Base-by-base conservation (phyloP, 2,113 vertebrate species). In the Notarius lentiginosus region DNA sequence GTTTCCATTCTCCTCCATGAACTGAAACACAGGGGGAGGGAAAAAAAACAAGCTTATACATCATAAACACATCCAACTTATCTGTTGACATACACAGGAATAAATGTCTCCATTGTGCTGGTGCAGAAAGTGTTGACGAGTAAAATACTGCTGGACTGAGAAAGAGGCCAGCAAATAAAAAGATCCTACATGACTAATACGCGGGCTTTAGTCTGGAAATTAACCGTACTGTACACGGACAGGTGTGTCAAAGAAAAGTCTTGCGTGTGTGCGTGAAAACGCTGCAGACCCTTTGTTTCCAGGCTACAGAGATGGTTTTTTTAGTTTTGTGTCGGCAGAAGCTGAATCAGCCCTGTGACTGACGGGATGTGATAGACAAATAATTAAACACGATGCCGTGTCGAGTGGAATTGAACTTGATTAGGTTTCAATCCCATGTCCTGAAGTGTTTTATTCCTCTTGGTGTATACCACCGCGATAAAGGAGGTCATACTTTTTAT, bases 1-100 rank as follows among this genome's bases (percentile, higher is more conserved):
- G 79, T 97, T 97, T 8, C 97, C 97, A 3, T 94, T 93, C 66
- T 95, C 93, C 30, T 93, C 93, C 95, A 97, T 95, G 92, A 97
- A 96, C 97, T 98, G 91, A 84, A n/a, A 90, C 70, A 87, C 66
- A 89, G 24, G 82, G 1, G 47, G 27, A 27, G 34, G 77, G n/a
- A 84, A 41, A 41, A 41, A 2, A 41, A 41, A 79, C 53, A 58
- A n/a, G 27, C n/a, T 81, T 81, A 7, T 22, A 80, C 10, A 41
- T 81, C 17, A 61, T 24, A 0, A 34, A 47, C 30, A 81, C 56
- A 47, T 8, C 17, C 53, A 30, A 3, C 7, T 18, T 20, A 5
- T 20, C 17, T 4, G n/a, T 14, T 68, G 49, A 11, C 1, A 34
- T 34, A 15, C 14, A 17, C 30, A 76, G n/a, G 20, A n/a, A 53